phyloP scores from a whole-genome alignment of 92 coral and sea anemone genomes.

The Zoanthus solanderi region DNA sequence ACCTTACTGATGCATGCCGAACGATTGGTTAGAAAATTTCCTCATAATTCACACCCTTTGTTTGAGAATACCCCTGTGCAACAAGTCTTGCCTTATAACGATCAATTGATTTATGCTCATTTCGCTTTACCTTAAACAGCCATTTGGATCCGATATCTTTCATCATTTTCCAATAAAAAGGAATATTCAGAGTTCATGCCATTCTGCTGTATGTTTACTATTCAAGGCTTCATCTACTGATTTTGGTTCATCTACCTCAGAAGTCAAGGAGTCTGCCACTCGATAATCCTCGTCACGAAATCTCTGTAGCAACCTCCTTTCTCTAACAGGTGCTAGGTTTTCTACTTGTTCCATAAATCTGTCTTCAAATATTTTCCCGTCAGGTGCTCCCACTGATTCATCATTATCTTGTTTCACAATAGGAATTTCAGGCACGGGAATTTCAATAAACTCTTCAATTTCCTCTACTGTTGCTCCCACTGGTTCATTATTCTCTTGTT shows the following conservation, averaged over 20 bases:
- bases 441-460: no score
- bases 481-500: conserved; percentile 7
- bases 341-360: conserved; percentile 8
- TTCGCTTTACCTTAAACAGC: conserved; percentile 59
- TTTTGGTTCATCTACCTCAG: conserved; percentile 27
- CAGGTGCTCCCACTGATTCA: background rate
- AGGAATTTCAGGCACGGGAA: background rate
- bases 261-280: conserved; percentile 10
- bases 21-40: conserved; percentile 58
- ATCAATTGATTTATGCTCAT: conserved; percentile 50
- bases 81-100: conserved; percentile 69
- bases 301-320: conserved; percentile 9
- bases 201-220: conserved; percentile 6
- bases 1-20: conserved; percentile 60
- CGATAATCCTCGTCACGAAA: background rate
- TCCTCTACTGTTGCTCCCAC: background rate
- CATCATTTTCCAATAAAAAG: conserved; percentile 40
- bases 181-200: conserved; percentile 14
- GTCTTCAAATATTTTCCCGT: conserved; percentile 34
- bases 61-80: conserved; percentile 53
- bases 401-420: background rate
- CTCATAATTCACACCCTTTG: conserved; percentile 66
- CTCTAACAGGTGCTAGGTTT: background rate
- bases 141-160: conserved; percentile 54
- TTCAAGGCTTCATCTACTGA: conserved; percentile 10